These are phyloP conservation scores for human DNA, from an alignment of 2,113 vertebrate species.

Conservation along the genomic window GRCh38 chr7:150629001-150629500, in stretches of 20 bases:
- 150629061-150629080: neutral
- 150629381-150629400: neutral
- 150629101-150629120: neutral
- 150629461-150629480: neutral
- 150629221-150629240: neutral
- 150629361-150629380: neutral
- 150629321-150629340: neutral
- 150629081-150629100: neutral
- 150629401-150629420: neutral
- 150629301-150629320: neutral
- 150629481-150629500: neutral
- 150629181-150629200: neutral
- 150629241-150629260: neutral
- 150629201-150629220: fast-evolving
- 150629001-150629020: neutral
- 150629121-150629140: fast-evolving
- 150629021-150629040: neutral
- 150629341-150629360: neutral
- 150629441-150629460: neutral
- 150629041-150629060: fast-evolving
- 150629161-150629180: no score
- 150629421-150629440: neutral
- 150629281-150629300: neutral
- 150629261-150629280: neutral
- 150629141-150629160: no score